Evolutionary conservation across 1,140 invertebrate species (phyloP).

Genomic region (Battus philenor): DNA sequence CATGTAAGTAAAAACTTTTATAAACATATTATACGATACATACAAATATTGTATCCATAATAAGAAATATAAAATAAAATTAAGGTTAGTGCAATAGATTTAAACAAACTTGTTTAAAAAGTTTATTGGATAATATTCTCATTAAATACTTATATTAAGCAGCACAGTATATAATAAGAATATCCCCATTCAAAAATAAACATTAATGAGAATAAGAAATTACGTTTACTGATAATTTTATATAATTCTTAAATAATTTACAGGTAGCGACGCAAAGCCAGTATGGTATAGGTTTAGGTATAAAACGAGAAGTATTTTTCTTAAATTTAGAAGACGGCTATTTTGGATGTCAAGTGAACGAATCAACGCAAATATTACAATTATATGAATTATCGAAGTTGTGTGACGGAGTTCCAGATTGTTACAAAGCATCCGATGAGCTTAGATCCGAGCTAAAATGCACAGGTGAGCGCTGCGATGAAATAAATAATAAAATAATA

Average conservation of each 20-base stretch:
- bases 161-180: too few species aligned
- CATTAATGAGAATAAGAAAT: too few species aligned
- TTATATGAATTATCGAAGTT: conserved; percentile 95
- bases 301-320: conserved; percentile 95
- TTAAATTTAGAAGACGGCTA: conserved; percentile 97
- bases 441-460: conserved; percentile 92
- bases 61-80: too few species aligned
- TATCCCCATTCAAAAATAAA: too few species aligned
- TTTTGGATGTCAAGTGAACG: conserved; percentile 98
- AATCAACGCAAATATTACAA: conserved; percentile 95
- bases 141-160: too few species aligned
- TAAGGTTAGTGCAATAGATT: too few species aligned
- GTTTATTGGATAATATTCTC: too few species aligned
- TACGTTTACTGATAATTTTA: too few species aligned
- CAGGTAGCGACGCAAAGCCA: conserved; percentile 86
- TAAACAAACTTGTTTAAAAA: too few species aligned
- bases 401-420: conserved; percentile 93
- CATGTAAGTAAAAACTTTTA: conserved; percentile 67
- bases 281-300: conserved; percentile 85
- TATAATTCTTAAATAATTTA: too few species aligned
- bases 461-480: conserved; percentile 88
- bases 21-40: neutral
- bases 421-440: conserved; percentile 94
- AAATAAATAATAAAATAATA: neutral
- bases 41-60: too few species aligned